These are phyloP conservation scores for Sinodicranocentrus sp. DNA, from an alignment of 2,888 invertebrate genomes.

Conservation along the genomic window DNA sequence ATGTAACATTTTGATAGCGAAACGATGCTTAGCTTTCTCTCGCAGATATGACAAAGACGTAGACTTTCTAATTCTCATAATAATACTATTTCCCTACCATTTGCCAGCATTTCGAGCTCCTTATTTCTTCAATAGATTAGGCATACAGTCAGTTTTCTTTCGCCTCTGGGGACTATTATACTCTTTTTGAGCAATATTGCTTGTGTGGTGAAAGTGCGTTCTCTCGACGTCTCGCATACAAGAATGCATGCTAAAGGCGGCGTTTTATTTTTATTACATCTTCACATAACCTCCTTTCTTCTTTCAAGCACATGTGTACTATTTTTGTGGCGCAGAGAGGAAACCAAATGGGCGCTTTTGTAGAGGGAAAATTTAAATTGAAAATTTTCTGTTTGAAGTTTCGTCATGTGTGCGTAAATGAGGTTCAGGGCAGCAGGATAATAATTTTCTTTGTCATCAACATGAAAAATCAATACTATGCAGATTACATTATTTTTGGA, in stretches of 20 bases:
- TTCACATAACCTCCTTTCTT: neutral
- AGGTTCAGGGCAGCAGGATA: too few relatives aligned
- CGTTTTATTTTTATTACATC: constrained; percentile 56
- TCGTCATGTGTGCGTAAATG: constrained; percentile 50
- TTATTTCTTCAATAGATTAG: constrained; percentile 53
- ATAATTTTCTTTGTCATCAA: too few relatives aligned
- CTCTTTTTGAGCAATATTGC: constrained; percentile 41
- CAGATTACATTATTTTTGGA: too few relatives aligned
- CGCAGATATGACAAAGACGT: constrained; percentile 24
- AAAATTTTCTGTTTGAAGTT: constrained; percentile 57
- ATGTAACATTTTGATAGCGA: constrained; percentile 47
- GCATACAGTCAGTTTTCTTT: constrained; percentile 48
- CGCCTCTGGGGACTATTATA: constrained; percentile 55
- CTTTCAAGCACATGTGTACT: neutral
- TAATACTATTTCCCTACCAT: constrained; percentile 53
- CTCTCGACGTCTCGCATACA: neutral
- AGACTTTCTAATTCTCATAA: constrained; percentile 52
- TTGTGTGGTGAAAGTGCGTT: constrained; percentile 38
- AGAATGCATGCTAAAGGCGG: constrained; percentile 33
- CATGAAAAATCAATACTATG: too few relatives aligned
- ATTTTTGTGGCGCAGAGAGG: neutral
- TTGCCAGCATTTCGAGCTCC: constrained; percentile 38
- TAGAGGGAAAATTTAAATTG: constrained; percentile 46
- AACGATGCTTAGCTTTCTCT: constrained; percentile 48
- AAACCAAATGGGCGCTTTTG: neutral